Percentiles rank a stretch among this genome's conserved stretches.
Conservation (phyloP, 1,140 invertebrate species). For the Homalodisca vitripennis region DNA sequence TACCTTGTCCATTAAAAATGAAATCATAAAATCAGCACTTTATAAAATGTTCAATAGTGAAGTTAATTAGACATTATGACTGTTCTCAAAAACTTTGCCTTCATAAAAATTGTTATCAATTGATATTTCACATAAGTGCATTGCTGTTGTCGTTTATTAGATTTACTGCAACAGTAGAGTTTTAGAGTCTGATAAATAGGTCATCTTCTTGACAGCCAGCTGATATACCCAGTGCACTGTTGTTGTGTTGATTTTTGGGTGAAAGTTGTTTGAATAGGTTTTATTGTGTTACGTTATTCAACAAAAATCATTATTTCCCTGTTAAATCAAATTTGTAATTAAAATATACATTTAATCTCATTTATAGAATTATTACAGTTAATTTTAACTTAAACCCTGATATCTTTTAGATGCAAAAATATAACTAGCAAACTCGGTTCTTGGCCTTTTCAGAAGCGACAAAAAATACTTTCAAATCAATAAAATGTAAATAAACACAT, state of each 20-base stretch:
- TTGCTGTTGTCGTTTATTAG: background rate
- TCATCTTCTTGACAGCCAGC: background rate
- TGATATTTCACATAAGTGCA: conserved; percentile 18
- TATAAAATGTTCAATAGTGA: background rate
- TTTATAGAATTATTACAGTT: too few species aligned
- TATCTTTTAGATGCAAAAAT: too few species aligned
- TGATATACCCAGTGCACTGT: background rate
- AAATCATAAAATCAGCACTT: background rate
- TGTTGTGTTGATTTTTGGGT: background rate
- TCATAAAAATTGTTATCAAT: background rate
- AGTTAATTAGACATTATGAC: background rate
- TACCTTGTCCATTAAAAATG: background rate
- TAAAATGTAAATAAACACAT: too few species aligned
- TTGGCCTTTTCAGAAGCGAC: too few species aligned
- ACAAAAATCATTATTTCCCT: too few species aligned
- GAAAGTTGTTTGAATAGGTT: background rate
- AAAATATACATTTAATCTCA: too few species aligned
- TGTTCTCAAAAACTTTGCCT: conserved; percentile 10
- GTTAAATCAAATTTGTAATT: too few species aligned
- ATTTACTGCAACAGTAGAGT: background rate
- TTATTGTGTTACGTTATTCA: background rate
- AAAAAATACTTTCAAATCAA: too few species aligned
- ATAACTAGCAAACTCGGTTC: too few species aligned
- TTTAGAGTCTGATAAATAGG: too few species aligned
- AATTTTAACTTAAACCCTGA: too few species aligned